Conservation (phyloP, 2,888 invertebrate genomes). For the Magallana nippona region DNA sequence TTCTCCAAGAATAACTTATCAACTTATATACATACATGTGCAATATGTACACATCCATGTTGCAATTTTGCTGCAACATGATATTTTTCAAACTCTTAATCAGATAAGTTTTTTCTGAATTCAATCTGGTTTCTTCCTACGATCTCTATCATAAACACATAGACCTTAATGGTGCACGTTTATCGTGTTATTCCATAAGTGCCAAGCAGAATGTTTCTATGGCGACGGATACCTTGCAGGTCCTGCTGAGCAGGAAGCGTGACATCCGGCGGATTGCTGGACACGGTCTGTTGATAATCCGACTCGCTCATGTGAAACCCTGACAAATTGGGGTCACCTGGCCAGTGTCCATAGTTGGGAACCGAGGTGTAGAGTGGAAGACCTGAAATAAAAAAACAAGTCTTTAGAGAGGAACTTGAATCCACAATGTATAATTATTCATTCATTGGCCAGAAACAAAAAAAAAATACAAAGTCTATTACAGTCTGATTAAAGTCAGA, state of each 20-base stretch:
- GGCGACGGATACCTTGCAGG: constrained; percentile 62
- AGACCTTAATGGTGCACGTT: neutral
- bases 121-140: too few relatives aligned
- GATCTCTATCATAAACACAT: neutral
- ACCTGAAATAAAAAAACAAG: constrained; percentile 3
- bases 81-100: too few relatives aligned
- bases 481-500: too few relatives aligned
- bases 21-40: too few relatives aligned
- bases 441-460: too few relatives aligned
- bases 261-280: constrained; percentile 71
- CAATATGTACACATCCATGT: too few relatives aligned
- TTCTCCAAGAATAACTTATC: too few relatives aligned
- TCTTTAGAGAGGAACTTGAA: too few relatives aligned
- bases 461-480: too few relatives aligned
- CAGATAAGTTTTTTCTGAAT: too few relatives aligned
- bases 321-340: constrained; percentile 62
- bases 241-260: constrained; percentile 69
- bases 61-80: too few relatives aligned
- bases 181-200: neutral
- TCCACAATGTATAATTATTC: too few relatives aligned
- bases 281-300: constrained; percentile 58
- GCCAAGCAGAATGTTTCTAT: constrained; percentile 44
- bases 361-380: constrained; percentile 21
- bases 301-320: constrained; percentile 59
- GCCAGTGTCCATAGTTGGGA: constrained; percentile 61